These are phyloP conservation scores for Lophius americanus DNA, from an alignment of 2,797 vertebrate genomes.

Conservation along the genomic window DNA sequence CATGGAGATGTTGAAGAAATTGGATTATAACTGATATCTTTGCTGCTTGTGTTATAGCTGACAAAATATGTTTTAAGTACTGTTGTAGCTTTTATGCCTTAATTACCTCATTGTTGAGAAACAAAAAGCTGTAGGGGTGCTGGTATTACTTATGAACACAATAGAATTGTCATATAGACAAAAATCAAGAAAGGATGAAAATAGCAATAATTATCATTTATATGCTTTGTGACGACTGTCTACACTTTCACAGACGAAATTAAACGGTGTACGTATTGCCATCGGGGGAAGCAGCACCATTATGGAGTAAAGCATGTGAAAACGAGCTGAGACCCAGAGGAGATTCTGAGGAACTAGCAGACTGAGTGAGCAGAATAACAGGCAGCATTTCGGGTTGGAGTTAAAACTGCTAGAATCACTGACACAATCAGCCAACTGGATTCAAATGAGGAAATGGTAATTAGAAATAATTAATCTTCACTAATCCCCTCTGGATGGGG, in stretches of 20 bases:
- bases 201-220: constrained; percentile 21
- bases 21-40: too few species aligned
- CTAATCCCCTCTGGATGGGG: constrained; percentile 40
- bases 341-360: constrained; percentile 41
- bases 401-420: constrained; percentile 53
- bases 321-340: constrained; percentile 54
- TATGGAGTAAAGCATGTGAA: constrained; percentile 51
- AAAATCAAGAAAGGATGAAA: constrained; percentile 15
- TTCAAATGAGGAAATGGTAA: constrained; percentile 64
- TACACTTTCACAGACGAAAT: constrained; percentile 33
- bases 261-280: constrained; percentile 25
- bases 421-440: constrained; percentile 52
- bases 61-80: not conserved
- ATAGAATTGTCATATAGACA: constrained; percentile 19
- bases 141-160: not conserved
- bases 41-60: not conserved
- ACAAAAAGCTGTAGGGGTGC: constrained; percentile 3
- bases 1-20: too few species aligned
- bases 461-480: constrained; percentile 60
- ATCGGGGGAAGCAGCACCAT: constrained; percentile 38
- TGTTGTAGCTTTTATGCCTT: not conserved
- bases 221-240: constrained; percentile 32
- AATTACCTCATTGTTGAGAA: not conserved
- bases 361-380: constrained; percentile 40
- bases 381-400: constrained; percentile 46